These are phyloP conservation scores for Monopis laevigella DNA, from an alignment of 2,888 invertebrate genomes.

Conservation along the genomic window DNA sequence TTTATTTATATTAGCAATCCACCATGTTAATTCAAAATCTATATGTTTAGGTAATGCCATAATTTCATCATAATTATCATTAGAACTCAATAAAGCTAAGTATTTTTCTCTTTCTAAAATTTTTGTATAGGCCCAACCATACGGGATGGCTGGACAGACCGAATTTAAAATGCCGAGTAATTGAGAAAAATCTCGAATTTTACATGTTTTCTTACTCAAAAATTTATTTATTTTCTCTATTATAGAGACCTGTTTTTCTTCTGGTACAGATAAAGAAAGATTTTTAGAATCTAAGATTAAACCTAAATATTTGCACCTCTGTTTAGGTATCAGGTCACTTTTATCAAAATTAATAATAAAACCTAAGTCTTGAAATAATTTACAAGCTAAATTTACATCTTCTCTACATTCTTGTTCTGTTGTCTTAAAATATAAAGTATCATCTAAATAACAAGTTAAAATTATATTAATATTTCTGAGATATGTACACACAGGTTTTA, in stretches of 20 bases:
- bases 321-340: slow-evolving; percentile 1
- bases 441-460: slow-evolving; percentile 10
- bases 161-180: slow-evolving; percentile 14
- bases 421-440: too few relatives aligned
- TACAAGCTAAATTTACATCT: too few relatives aligned
- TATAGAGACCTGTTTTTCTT: background rate
- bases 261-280: background rate
- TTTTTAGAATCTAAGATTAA: slow-evolving; percentile 9
- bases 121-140: slow-evolving; percentile 16
- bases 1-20: background rate
- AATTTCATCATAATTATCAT: slow-evolving; percentile 3
- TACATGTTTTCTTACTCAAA: background rate
- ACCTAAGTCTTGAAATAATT: slow-evolving; percentile 2
- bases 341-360: slow-evolving; percentile 12
- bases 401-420: too few relatives aligned
- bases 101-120: slow-evolving; percentile 15
- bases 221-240: slow-evolving; percentile 2
- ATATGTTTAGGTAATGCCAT: background rate
- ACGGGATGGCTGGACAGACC: too few relatives aligned
- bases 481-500: too few relatives aligned
- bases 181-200: slow-evolving; percentile 15
- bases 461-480: too few relatives aligned
- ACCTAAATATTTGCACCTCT: slow-evolving; percentile 9
- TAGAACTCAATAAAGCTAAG: background rate
- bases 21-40: background rate